Conservation (phyloP, 2,888 invertebrate species). For the Leistus spinibarbis region DNA sequence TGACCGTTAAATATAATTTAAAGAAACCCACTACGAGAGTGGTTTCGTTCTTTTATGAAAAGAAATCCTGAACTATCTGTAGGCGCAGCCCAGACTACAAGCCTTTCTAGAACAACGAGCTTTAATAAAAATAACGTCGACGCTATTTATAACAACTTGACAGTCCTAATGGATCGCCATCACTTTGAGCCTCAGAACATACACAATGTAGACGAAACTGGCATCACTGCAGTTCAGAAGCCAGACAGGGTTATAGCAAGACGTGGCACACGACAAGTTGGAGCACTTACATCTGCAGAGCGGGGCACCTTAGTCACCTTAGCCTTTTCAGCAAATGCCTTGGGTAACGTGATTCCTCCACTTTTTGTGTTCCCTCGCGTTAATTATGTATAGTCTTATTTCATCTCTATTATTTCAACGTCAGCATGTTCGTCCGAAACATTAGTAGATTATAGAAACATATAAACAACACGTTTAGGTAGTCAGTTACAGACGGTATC, state of each 20-base stretch:
- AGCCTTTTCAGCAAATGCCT: not conserved
- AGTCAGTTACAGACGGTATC: too few species aligned
- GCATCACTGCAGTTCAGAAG: conserved; percentile 53
- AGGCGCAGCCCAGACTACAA: conserved; percentile 44
- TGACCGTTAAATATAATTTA: conserved; percentile 42
- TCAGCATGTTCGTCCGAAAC: too few species aligned
- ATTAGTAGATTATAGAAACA: too few species aligned
- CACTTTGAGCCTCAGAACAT: conserved; percentile 48
- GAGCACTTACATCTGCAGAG: not conserved
- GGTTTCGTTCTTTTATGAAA: conserved; percentile 44
- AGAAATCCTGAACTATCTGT: conserved; percentile 44
- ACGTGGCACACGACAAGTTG: not conserved
- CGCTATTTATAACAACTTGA: conserved; percentile 45
- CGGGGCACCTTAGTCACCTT: not conserved
- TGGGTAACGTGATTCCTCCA: too few species aligned
- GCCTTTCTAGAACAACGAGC: conserved; percentile 43
- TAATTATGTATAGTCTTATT: too few species aligned
- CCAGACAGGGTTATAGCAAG: conserved; percentile 42
- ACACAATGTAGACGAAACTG: conserved; percentile 53
- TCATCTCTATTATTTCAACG: too few species aligned
- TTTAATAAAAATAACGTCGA: conserved; percentile 44
- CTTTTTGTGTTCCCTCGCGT: too few species aligned
- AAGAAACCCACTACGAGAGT: conserved; percentile 43
- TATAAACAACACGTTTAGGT: too few species aligned
- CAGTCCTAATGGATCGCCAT: conserved; percentile 43